Evolutionary conservation across 2,113 vertebrate species (phyloP).

Genomic region (Callaeas wilsoni): DNA sequence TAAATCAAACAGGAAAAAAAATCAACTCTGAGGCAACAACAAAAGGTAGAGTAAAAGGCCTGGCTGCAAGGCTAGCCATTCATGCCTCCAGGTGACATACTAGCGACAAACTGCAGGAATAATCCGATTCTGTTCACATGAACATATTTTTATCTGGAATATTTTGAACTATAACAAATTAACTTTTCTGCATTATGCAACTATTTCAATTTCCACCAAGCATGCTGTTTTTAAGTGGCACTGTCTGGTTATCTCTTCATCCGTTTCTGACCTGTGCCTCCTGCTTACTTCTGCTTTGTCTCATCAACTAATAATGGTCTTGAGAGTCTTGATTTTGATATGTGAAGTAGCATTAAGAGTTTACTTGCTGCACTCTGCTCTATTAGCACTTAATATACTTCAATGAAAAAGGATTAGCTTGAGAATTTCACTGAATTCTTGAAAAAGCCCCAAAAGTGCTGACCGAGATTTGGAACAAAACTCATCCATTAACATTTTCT

Average conservation of each 20-base stretch:
- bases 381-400: background rate
- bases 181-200: conserved; percentile 2
- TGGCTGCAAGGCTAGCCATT: background rate
- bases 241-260: conserved; percentile 4
- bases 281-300: background rate
- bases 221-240: background rate
- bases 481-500: background rate
- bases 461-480: background rate
- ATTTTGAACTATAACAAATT: background rate
- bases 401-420: background rate
- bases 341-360: background rate
- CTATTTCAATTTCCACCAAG: background rate
- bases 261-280: background rate
- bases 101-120: background rate
- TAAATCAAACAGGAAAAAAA: background rate
- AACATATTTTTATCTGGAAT: background rate
- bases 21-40: background rate
- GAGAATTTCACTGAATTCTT: background rate
- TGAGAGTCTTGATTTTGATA: background rate
- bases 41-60: background rate
- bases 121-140: background rate
- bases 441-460: background rate
- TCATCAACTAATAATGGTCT: background rate
- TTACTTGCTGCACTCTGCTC: background rate
- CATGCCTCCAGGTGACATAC: background rate